Conservation (phyloP, 2,888 invertebrate genomes). For the Heliothis peltigera region DNA sequence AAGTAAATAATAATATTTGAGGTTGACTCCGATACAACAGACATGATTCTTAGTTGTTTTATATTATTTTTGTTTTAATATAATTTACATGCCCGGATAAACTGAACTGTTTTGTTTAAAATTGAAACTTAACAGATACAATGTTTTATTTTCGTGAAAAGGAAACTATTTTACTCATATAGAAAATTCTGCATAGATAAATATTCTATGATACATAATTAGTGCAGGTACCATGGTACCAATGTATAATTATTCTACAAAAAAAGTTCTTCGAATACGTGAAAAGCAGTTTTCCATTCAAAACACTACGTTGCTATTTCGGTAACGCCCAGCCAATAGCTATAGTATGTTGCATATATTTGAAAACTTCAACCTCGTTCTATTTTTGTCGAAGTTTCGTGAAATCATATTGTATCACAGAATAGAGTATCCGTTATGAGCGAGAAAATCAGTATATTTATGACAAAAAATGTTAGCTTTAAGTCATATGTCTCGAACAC, state of each 20-base stretch:
- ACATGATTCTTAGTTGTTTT: too few species aligned
- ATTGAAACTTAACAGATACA: too few species aligned
- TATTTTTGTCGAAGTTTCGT: conserved; percentile 75
- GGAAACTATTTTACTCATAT: too few species aligned
- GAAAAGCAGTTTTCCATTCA: conserved; percentile 66
- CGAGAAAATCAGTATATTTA: conserved; percentile 24
- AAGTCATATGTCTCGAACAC: background rate
- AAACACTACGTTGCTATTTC: conserved; percentile 71
- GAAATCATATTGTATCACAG: conserved; percentile 65
- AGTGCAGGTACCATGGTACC: background rate
- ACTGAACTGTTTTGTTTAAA: too few species aligned
- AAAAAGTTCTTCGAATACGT: conserved; percentile 55
- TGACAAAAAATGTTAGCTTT: conserved; percentile 15
- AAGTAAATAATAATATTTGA: too few species aligned
- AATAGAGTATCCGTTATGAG: conserved; percentile 56
- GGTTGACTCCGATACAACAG: too few species aligned
- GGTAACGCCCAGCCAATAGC: conserved; percentile 78
- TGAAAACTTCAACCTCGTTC: conserved; percentile 75
- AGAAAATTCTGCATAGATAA: too few species aligned
- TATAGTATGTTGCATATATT: conserved; percentile 67
- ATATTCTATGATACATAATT: too few species aligned
- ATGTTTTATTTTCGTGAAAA: too few species aligned
- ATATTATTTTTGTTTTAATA: too few species aligned
- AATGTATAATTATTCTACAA: conserved; percentile 16
- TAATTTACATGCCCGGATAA: too few species aligned